Conservation (phyloP, 2,888 invertebrate genomes). For the Noctuana brunneofusca region DNA sequence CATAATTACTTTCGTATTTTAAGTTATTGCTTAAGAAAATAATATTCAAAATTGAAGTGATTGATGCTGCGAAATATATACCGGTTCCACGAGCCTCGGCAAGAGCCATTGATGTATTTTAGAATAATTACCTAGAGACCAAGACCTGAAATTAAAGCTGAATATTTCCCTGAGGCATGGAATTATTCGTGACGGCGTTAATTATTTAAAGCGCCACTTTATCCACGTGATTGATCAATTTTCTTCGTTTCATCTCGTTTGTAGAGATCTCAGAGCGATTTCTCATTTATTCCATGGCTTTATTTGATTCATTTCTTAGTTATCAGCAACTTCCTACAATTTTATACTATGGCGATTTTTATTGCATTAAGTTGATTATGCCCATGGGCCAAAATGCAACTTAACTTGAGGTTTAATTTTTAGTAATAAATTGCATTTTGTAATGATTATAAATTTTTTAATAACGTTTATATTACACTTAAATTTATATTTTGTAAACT, state of each 20-base stretch:
- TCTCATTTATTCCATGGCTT: conserved; percentile 31
- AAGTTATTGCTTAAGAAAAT: neutral
- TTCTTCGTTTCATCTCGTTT: conserved; percentile 29
- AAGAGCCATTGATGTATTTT: conserved; percentile 28
- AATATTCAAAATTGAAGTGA: conserved; percentile 6
- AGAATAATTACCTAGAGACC: conserved; percentile 32
- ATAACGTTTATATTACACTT: too few relatives aligned
- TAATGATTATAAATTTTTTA: too few relatives aligned
- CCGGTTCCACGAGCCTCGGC: neutral
- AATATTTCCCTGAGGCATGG: conserved; percentile 34
- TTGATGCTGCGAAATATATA: conserved; percentile 10
- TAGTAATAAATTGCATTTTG: neutral
- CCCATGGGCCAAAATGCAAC: conserved; percentile 8
- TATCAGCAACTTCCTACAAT: conserved; percentile 25
- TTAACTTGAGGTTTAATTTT: neutral
- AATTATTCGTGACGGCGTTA: conserved; percentile 35
- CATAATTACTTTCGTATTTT: neutral
- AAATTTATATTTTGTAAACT: too few relatives aligned
- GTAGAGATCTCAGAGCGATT: conserved; percentile 31
- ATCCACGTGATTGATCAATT: conserved; percentile 34
- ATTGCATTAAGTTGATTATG: conserved; percentile 26
- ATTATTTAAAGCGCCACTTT: conserved; percentile 36
- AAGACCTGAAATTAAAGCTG: conserved; percentile 33
- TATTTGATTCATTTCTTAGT: conserved; percentile 29
- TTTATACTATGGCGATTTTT: neutral